Evolutionary conservation across 2,888 invertebrate species (phyloP).

Genomic region (Gymnosoma rotundatum): DNA sequence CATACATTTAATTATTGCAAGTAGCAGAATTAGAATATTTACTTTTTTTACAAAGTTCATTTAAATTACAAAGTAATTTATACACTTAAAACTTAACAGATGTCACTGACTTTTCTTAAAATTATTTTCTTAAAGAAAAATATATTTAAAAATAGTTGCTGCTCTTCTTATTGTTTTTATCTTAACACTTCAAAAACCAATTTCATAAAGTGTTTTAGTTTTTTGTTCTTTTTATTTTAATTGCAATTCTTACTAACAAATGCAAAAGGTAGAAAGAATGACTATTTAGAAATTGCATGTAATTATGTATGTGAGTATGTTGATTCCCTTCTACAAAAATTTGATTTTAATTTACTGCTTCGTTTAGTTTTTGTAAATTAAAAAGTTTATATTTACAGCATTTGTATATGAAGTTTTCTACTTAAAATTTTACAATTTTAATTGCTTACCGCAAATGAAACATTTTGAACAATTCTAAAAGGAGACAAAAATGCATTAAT

Average conservation of each 20-base stretch:
- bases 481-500: conserved; percentile 48
- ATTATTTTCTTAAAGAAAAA: no score
- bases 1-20: no score
- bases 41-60: no score
- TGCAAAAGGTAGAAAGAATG: not conserved
- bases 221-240: conserved; percentile 35
- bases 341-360: conserved; percentile 43
- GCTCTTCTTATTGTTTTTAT: no score
- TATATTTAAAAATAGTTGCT: no score
- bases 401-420: conserved; percentile 64
- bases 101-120: no score
- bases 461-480: conserved; percentile 33
- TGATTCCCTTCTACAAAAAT: not conserved
- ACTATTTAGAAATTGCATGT: conserved; percentile 27
- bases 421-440: conserved; percentile 60
- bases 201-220: conserved; percentile 51
- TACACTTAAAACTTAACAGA: no score
- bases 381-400: conserved; percentile 57
- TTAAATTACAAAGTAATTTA: no score
- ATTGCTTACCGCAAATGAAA: conserved; percentile 68
- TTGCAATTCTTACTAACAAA: conserved; percentile 3
- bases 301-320: not conserved
- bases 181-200: conserved; percentile 46
- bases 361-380: conserved; percentile 35
- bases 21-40: no score